These are phyloP conservation scores for Sandelia bainsii DNA, from an alignment of 2,797 vertebrate species.

Conservation along the genomic window DNA sequence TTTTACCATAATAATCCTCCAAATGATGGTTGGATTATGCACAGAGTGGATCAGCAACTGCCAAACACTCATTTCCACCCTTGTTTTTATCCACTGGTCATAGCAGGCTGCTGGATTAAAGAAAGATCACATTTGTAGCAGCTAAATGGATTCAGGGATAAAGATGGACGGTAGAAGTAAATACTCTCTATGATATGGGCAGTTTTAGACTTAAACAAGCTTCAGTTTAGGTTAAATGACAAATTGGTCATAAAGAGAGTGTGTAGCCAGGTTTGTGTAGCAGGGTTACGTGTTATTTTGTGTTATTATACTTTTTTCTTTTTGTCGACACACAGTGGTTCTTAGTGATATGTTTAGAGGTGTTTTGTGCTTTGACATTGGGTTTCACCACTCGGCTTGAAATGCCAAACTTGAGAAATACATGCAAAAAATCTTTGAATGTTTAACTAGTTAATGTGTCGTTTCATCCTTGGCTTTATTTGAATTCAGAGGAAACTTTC, in stretches of 20 bases:
- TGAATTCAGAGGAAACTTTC: neutral
- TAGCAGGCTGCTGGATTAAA: conserved; percentile 42
- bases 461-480: neutral
- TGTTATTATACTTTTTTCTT: too few species aligned
- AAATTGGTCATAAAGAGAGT: neutral
- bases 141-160: conserved; percentile 58
- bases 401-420: neutral
- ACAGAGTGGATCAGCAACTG: conserved; percentile 10
- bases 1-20: conserved; percentile 24
- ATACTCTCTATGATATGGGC: conserved; percentile 30
- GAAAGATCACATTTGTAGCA: conserved; percentile 44
- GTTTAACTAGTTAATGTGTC: neutral
- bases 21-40: conserved; percentile 23
- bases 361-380: neutral
- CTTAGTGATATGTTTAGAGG: too few species aligned
- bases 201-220: conserved; percentile 22
- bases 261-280: too few species aligned
- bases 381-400: neutral
- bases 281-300: too few species aligned
- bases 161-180: conserved; percentile 46
- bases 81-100: conserved; percentile 9
- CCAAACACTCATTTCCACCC: conserved; percentile 21
- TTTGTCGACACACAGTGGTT: too few species aligned
- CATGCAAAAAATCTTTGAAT: neutral
- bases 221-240: neutral